A percentile compares a stretch with the other conserved stretches of the same genome.
Conservation (phyloP, 2,113 vertebrate genomes). For the Microtus ochrogaster region DNA sequence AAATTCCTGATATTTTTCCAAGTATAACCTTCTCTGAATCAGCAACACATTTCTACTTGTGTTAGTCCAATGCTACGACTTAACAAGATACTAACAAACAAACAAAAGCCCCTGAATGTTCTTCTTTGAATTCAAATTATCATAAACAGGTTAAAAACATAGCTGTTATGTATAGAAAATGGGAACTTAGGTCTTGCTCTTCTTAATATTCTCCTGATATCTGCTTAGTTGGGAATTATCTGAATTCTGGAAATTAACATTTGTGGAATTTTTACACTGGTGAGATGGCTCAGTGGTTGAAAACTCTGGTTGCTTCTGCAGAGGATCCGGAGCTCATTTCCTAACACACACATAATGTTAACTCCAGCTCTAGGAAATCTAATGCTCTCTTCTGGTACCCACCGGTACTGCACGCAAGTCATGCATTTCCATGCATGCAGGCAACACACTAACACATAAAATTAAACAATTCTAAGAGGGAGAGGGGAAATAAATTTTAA, state of each 20-base stretch:
- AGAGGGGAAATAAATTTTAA: not conserved
- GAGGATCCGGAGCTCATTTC: not conserved
- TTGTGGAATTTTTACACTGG: not conserved
- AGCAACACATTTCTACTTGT: conserved; percentile 30
- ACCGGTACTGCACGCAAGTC: not conserved
- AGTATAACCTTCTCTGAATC: conserved; percentile 14
- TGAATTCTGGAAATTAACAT: conserved; percentile 43
- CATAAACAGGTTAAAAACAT: not conserved
- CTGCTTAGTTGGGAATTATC: not conserved
- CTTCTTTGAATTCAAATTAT: conserved; percentile 40
- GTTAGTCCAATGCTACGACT: not conserved
- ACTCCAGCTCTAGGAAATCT: not conserved
- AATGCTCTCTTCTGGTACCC: not conserved
- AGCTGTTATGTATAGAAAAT: not conserved
- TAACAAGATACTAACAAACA: conserved; percentile 20
- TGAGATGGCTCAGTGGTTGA: not conserved
- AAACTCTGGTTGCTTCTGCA: not conserved
- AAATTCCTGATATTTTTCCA: not conserved
- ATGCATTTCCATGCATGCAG: not conserved
- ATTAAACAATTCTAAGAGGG: not conserved
- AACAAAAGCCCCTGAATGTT: not conserved
- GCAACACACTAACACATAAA: not conserved
- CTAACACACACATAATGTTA: not conserved
- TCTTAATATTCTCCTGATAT: not conserved
- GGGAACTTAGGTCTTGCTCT: not conserved